Evolutionary conservation across 2,113 vertebrate species (phyloP), one percentile per base, ranked within the genome.

Genomic region (Hydrolagus affinis): DNA sequence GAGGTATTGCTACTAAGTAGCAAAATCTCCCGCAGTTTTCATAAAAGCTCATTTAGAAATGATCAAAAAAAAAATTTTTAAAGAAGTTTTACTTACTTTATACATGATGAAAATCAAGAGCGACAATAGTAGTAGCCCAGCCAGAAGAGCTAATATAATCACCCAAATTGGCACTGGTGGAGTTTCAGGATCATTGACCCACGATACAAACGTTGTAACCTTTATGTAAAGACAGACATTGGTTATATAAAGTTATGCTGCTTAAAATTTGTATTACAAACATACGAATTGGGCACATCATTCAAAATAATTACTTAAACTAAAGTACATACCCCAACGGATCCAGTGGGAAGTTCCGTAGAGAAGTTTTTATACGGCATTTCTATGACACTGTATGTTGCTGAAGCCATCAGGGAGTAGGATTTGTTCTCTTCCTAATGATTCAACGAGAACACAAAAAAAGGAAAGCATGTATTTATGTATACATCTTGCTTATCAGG

Each of bases 91-190:
- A 88, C 92, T 94, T 87, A 98, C 97, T 93, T 97, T 97, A 91
- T 98, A 95, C 98, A 99, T 98, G 86, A 99, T 93, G 88, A 98
- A 96, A 23, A 99, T 97, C 23, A 99, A 91, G 87, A 98, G 91
- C n/a, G 95, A 95, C 89, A 99, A 90, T 64, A 99, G 93, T 87
- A 99, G 88, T 66, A 99, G 91, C 3, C 98, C 98, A 0, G 98
- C 95, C 11, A 99, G 90, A 1, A 98, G 96, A 0, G 98, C 98
- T 89, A 98, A 89, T 87, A 96, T 95, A 87, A 99, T 97, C 70
- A 99, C 96, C 97, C 97, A 99, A 10, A 94, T 93, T 0, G 97
- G 98, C 0, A 99, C 96, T 0, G 95, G 91, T 88, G 93, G 93
- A 28, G 92, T 88, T 0, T 87, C 60, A 0, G 95, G 94, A 0